Evolutionary conservation across 2,888 invertebrate genomes (phyloP), one percentile per base, ranked within the genome.

Genomic region (Nineta flava): DNA sequence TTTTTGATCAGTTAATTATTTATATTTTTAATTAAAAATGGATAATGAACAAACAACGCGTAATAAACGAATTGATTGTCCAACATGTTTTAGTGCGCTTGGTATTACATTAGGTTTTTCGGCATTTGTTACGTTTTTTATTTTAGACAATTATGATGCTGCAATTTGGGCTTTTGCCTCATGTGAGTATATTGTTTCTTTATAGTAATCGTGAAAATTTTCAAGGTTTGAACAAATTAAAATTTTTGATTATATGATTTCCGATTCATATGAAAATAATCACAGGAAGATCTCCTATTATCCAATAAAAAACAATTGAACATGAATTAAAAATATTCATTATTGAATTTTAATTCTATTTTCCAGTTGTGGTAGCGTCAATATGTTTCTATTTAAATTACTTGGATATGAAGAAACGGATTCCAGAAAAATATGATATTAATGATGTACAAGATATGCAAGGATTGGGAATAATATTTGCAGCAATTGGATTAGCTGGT

Each of bases 131-230:
- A 17, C 17, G 17, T 48, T 48, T 32, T 42, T 48, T 16, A 17
- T 31, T 41, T 41, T 48, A 16, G 15, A 26, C 13, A 48, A 48
- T 48, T 48, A 48, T 42, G 48, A 42, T 10, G 48, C 48, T 16
- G 43, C 21, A 10, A 42, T 48, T 48, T 48, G 48, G 48, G 48
- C 41, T 21, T 48, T 48, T 41, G 32, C 31, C 2, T 48, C 48
- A 19, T 48, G 48, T 48, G 42, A 31, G 48, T 48, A 15, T 17
- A 45, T 12, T 21, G 13, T 31, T 10, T 10, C 17, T 17, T 47
- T 47, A 17, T 5, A 26, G 3, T 7, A 7, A 26, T n/a, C n/a
- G n/a, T 26, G 7, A 26, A 26, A 26, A 26, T 26, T 26, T 26
- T 26, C 26, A 26, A 26, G 26, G 26, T 7, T 26, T 26, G 4